Conservation (phyloP, 2,113 vertebrate species). For the Echinops telfairi region DNA sequence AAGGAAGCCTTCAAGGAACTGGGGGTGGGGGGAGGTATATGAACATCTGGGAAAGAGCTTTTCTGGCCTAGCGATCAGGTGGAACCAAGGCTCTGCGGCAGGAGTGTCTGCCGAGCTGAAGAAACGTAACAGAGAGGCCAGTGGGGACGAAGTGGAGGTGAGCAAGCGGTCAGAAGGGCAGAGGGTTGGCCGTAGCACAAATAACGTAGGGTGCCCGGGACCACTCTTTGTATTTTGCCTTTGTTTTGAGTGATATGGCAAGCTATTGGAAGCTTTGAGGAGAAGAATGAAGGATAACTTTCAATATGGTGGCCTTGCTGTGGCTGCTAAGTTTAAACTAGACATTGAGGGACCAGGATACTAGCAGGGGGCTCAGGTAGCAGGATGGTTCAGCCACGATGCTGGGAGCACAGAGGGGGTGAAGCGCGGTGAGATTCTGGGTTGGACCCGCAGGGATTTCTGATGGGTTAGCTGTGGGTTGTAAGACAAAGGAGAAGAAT, state of each 20-base stretch:
- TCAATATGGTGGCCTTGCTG: not conserved
- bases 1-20: not conserved
- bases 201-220: too few relatives aligned
- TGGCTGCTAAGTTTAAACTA: constrained; percentile 1
- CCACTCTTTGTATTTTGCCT: not conserved
- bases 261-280: not conserved
- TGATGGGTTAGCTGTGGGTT: not conserved
- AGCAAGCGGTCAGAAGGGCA: not conserved
- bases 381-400: not conserved
- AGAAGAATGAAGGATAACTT: not conserved
- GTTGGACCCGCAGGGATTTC: not conserved
- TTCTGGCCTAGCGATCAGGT: not conserved
- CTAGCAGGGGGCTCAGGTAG: not conserved
- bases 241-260: not conserved
- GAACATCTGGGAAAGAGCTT: not conserved
- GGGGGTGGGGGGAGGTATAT: not conserved
- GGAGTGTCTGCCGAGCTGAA: not conserved
- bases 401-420: not conserved
- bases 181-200: too few relatives aligned
- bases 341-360: not conserved
- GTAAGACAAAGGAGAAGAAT: not conserved
- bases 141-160: not conserved
- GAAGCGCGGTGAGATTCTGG: not conserved
- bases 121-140: not conserved
- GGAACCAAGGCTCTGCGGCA: not conserved